These are phyloP conservation scores for Hyles euphorbiae DNA, from an alignment of 1,140 invertebrate species.

Conservation along the genomic window DNA sequence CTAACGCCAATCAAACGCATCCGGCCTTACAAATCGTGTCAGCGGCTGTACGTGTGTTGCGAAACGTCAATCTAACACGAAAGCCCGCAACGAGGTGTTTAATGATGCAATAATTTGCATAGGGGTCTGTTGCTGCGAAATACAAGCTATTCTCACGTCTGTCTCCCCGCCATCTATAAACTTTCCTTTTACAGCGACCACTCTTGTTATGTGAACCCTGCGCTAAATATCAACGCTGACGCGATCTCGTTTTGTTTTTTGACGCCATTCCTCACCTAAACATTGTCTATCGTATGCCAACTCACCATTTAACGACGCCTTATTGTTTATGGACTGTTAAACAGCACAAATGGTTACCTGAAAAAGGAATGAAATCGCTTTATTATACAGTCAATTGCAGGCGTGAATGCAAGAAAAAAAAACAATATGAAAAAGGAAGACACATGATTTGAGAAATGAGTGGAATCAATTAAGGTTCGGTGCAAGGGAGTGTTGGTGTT, in stretches of 20 bases:
- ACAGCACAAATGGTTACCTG: slow-evolving; percentile 52
- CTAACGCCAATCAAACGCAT: slow-evolving; percentile 63
- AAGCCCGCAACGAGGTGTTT: slow-evolving; percentile 61
- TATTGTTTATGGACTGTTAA: slow-evolving; percentile 31
- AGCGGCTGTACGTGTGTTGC: slow-evolving; percentile 11
- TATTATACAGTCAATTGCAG: slow-evolving; percentile 35
- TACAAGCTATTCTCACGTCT: slow-evolving; percentile 66
- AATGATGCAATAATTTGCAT: slow-evolving; percentile 75
- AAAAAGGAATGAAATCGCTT: slow-evolving; percentile 43
- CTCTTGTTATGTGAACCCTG: slow-evolving; percentile 43
- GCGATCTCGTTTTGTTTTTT: slow-evolving; percentile 25
- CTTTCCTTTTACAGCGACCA: slow-evolving; percentile 47
- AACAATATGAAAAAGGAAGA: slow-evolving; percentile 33
- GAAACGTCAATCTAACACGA: slow-evolving; percentile 60
- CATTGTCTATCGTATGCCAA: slow-evolving; percentile 13
- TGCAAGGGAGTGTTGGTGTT: slow-evolving; percentile 16
- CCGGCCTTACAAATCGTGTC: slow-evolving; percentile 46
- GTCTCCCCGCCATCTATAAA: slow-evolving; percentile 34
- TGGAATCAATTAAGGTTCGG: slow-evolving; percentile 53
- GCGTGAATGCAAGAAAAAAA: slow-evolving; percentile 36
- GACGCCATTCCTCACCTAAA: slow-evolving; percentile 17
- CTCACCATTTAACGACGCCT: slow-evolving; percentile 44
- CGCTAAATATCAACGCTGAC: slow-evolving; percentile 19
- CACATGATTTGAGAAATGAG: slow-evolving; percentile 49
- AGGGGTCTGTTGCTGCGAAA: slow-evolving; percentile 46